phyloP scores from a whole-genome alignment of 1,140 invertebrate genomes.

The Subanguina moxae region DNA sequence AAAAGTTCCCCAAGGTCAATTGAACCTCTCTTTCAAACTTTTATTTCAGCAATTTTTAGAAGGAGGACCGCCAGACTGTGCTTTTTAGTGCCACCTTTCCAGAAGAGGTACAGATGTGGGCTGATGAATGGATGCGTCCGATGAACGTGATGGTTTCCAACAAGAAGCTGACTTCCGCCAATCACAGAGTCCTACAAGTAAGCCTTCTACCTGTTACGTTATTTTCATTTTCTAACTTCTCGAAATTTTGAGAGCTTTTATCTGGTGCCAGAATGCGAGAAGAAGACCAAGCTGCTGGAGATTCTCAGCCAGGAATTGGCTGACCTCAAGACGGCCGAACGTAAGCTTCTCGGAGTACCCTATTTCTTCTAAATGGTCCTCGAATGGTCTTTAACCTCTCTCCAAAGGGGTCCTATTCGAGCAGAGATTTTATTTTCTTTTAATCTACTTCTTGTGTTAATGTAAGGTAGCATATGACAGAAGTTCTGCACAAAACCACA shows the following conservation, averaged over 20 bases:
- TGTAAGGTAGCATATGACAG: too few relatives aligned
- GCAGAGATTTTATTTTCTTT: too few relatives aligned
- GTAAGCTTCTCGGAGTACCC: too few relatives aligned
- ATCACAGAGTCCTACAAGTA: conserved; percentile 6
- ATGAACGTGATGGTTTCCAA: conserved; percentile 12
- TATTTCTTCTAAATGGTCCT: too few relatives aligned
- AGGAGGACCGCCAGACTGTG: conserved; percentile 62
- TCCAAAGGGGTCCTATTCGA: too few relatives aligned
- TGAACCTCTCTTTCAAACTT: conserved; percentile 1
- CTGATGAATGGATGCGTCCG: conserved; percentile 59
- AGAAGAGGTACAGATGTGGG: conserved; percentile 59
- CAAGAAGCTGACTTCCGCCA: conserved; percentile 11
- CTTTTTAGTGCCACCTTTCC: conserved; percentile 67
- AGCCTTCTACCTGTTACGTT: too few relatives aligned
- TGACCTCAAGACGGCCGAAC: not conserved
- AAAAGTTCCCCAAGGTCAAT: conserved; percentile 39
- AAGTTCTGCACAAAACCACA: too few relatives aligned
- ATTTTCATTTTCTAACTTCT: too few relatives aligned
- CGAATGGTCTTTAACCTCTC: too few relatives aligned
- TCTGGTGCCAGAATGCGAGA: conserved; percentile 5
- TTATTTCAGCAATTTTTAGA: conserved; percentile 39
- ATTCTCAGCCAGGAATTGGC: conserved; percentile 8
- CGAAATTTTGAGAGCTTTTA: not conserved
- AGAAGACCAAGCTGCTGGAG: conserved; percentile 5
- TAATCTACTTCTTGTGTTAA: too few relatives aligned